Base-by-base conservation (phyloP, 1,140 invertebrate species). In the Hycleus phaleratus region DNA sequence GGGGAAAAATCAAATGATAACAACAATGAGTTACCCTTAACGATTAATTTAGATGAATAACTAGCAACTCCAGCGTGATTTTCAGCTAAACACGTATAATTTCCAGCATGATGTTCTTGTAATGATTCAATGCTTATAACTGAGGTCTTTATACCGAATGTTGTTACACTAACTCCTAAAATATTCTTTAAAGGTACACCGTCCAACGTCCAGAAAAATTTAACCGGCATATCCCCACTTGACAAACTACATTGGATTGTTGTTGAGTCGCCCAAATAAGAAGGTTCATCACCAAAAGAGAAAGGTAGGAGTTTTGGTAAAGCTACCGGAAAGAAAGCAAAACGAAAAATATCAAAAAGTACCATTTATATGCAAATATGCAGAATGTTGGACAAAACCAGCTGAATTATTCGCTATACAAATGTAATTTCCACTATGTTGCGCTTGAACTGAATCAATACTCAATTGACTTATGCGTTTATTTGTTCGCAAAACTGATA, bases 71-170 rank as follows among this genome's bases (percentile, higher is more conserved):
- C 90, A 46, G 86, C 87, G 40, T 76, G 68, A 73, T 91, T 92
- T 64, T 77, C 77, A 39, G 83, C 85, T 42, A 76, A 71, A 64
- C 84, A 87, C 2, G 82, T 84, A 62, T 85, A 86, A 64, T 79
- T 79, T 9, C 82, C 80, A 40, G 81, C 90, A 91, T 43, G 88
- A 86, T 81, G 79, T 50, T 86, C 84, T 60, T 81, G 83, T 53
- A 86, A 83, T 7, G 84, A 81, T 55, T 87, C 82, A 59, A 93
- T 92, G 26, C 82, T 83, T 58, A 95, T 74, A 65, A 90, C 77
- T 55, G 82, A 85, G 56, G 83, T 84, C 66, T 83, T 82, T 61
- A 83, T 81, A 47, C 86, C 85, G 64, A 86, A 72, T 73, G 81
- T 82, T 8, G 70, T 62, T 7, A 65, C 58, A 25, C 45, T 62